A percentile compares a stretch with the other conserved stretches of the same genome.
Evolutionary conservation across 2,888 invertebrate species (phyloP).

Genomic region (Lochmaea capreae): DNA sequence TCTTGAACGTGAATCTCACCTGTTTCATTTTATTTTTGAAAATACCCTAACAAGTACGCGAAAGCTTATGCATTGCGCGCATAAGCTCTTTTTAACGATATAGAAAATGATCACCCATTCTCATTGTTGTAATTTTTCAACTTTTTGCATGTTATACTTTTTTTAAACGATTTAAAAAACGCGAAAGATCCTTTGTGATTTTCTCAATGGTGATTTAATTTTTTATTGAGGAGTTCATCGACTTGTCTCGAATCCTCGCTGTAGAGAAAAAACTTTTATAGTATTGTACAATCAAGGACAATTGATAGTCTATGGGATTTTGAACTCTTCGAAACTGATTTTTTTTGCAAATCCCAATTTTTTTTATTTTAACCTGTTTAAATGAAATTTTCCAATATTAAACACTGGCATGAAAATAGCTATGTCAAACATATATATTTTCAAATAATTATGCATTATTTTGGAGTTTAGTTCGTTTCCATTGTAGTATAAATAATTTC

Average conservation of each 20-base stretch:
- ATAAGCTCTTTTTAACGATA: constrained; percentile 58
- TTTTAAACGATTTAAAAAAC: constrained; percentile 52
- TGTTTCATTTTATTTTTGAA: constrained; percentile 54
- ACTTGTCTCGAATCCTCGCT: constrained; percentile 63
- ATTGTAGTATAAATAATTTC: background rate
- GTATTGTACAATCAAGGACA: constrained; percentile 53
- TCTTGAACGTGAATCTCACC: constrained; percentile 61
- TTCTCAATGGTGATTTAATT: constrained; percentile 59
- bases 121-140: constrained; percentile 24
- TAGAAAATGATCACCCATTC: constrained; percentile 36
- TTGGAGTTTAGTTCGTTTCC: background rate
- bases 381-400: background rate
- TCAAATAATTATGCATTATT: constrained; percentile 7
- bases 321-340: background rate
- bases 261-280: constrained; percentile 61
- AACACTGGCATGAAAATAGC: background rate
- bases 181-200: constrained; percentile 55
- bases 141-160: constrained; percentile 37
- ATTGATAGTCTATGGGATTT: background rate
- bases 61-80: constrained; percentile 67
- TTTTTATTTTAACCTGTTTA: background rate
- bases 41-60: constrained; percentile 63
- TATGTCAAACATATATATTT: background rate
- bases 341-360: background rate
- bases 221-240: constrained; percentile 59